A percentile compares a stretch with the other conserved stretches of the same genome.
phyloP scores from a whole-genome alignment of 2,888 invertebrate genomes.

The Eristalis pertinax region DNA sequence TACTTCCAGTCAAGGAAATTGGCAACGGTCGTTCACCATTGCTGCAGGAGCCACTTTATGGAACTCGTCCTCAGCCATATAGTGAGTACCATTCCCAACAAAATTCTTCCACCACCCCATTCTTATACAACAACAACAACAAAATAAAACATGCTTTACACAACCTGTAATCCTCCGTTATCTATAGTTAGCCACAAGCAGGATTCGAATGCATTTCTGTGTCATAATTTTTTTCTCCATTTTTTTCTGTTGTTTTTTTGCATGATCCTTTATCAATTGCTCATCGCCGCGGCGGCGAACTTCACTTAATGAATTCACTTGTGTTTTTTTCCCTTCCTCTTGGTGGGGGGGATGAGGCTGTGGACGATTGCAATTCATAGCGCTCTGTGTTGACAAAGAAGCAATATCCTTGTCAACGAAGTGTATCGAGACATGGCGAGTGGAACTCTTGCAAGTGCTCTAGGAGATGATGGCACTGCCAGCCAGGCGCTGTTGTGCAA shows the following conservation, averaged over 20 bases:
- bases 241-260: not conserved
- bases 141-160: not conserved
- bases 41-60: slow-evolving; percentile 93
- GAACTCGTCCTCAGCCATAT: slow-evolving; percentile 93
- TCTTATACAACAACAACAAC: no score
- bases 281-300: not conserved
- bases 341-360: not conserved
- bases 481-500: slow-evolving; percentile 16
- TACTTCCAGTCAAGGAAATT: slow-evolving; percentile 82
- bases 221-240: not conserved
- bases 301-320: slow-evolving; percentile 42
- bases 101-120: not conserved
- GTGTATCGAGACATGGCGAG: no score
- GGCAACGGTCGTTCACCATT: slow-evolving; percentile 89
- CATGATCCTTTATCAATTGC: not conserved
- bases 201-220: not conserved
- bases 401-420: slow-evolving; percentile 5
- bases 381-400: slow-evolving; percentile 5
- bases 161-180: not conserved
- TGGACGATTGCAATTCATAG: slow-evolving; percentile 49
- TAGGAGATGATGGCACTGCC: slow-evolving; percentile 13
- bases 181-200: not conserved
- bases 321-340: slow-evolving; percentile 4
- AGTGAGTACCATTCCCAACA: slow-evolving; percentile 85
- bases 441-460: slow-evolving; percentile 25